Base-by-base conservation (phyloP, 92 coral and sea anemone species). In the Ricordea florida region DNA sequence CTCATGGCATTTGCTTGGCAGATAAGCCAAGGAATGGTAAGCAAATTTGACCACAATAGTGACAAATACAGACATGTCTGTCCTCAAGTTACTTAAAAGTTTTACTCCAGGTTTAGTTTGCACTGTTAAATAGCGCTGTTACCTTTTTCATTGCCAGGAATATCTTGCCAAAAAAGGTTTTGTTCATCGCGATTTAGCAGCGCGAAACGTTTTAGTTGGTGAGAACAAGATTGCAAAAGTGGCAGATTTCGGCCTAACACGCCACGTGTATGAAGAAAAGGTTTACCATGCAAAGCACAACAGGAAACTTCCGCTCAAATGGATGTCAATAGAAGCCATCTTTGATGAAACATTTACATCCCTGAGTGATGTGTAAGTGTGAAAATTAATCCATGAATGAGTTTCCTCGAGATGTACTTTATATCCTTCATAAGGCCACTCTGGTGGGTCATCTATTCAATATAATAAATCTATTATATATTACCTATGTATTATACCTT, bases 291-390 rank as follows among this genome's bases (percentile, higher is more conserved):
- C 76, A 16, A 80, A 87, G 53, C 73, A 68, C 27, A 78, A 46
- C 66, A 77, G 96, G 13, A 88, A 66, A 47, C 85, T 90, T 9
- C 96, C 96, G 1, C 38, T 90, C 17, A 90, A 90, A 51, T 90
- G 96, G 96, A 90, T 90, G 96, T 87, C 93, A 9, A 70, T 88
- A n/a, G 96, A 90, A 76, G 96, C 96, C 69, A 90, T 90, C 68
- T 90, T 90, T 47, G 89, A 86, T 62, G 92, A 90, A 48, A 78
- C 60, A 10, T 90, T 90, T 20, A 90, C 96, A 30, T 29, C 70
- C 0, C 80, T 86, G 55, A 90, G 96, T 20, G 96, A 90, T 14
- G 96, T 86, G 92, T 90, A 64, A 86, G 92, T 74, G 14, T 51
- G 10, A 8, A 14, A 37, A 37, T 14, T n/a, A 14, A 15, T 9